Evolutionary conservation across 2,888 invertebrate genomes (phyloP), one percentile per base, ranked within the genome.

Genomic region (Meghimatium bilineatum): DNA sequence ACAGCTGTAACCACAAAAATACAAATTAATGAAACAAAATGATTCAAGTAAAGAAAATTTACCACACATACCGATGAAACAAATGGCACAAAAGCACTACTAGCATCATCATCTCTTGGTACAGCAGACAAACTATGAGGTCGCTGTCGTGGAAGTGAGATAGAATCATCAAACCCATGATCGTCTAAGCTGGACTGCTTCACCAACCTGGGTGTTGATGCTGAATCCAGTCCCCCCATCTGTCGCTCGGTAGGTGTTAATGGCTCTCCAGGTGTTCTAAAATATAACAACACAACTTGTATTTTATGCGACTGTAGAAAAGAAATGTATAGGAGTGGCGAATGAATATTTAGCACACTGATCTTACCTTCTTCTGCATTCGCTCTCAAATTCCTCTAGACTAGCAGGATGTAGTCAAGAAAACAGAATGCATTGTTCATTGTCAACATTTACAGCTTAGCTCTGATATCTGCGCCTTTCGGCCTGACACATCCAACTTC

Each of bases 111-210:
- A 75, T 88, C 86, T 17, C 88, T 85, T 14, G 90, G 90, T 56
- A 90, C 89, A 1, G 90, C 89, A 5, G 91, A 91, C 69, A 91
- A 85, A 79, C 91, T 91, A 80, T 90, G 91, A 29, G 90, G 90
- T 49, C 91, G 88, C 32, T 87, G 86, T 38, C 87, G 86, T n/a
- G 85, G 66, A 49, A 83, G 66, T 52, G 80, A 71, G 69, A 83
- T 36, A 26, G 82, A 63, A 26, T 79, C 83, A 79, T 86, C 86
- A 63, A 84, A 86, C 29, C 78, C 66, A 1, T 81, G 78, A 26
- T 86, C 86, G n/a, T 86, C 86, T 17, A 84, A 52, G 75, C 76
- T 83, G 8, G 78, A 66, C 80, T 86, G 86, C 56, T 86, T 83
- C 26, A 52, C 71, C 66, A 83, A 52, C 17, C 44, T 52, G 17